Evolutionary conservation across 2,797 vertebrate species (phyloP).

Genomic region (Dendrocincla fuliginosa): DNA sequence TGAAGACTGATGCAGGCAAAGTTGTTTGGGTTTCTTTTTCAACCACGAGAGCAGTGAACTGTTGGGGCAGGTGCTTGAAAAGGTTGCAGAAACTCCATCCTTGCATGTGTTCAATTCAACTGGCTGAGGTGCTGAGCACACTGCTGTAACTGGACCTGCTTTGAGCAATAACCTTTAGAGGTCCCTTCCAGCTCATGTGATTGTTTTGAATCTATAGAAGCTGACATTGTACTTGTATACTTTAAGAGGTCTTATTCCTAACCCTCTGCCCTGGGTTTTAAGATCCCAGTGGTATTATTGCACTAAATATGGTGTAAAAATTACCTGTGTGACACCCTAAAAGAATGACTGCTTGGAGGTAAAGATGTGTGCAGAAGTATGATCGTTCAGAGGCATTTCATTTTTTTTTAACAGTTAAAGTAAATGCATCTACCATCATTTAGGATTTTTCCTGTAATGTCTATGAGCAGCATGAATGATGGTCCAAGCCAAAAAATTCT

Average conservation of each 20-base stretch:
- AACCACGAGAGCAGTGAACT: background rate
- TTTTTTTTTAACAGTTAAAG: background rate
- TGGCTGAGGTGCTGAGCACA: rapidly evolving
- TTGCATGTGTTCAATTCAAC: background rate
- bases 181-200: background rate
- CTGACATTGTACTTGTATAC: background rate
- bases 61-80: background rate
- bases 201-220: background rate
- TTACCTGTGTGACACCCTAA: background rate
- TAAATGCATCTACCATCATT: background rate
- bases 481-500: background rate
- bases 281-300: background rate
- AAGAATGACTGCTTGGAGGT: background rate
- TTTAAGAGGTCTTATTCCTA: background rate
- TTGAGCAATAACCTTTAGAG: background rate
- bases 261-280: background rate
- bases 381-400: background rate
- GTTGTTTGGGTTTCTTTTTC: background rate
- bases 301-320: background rate
- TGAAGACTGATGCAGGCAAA: background rate
- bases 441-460: background rate
- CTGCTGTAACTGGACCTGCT: background rate
- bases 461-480: background rate
- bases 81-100: background rate
- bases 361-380: background rate